phyloP scores from a whole-genome alignment of 2,797 vertebrate species.

The Kryptopterus vitreolus region DNA sequence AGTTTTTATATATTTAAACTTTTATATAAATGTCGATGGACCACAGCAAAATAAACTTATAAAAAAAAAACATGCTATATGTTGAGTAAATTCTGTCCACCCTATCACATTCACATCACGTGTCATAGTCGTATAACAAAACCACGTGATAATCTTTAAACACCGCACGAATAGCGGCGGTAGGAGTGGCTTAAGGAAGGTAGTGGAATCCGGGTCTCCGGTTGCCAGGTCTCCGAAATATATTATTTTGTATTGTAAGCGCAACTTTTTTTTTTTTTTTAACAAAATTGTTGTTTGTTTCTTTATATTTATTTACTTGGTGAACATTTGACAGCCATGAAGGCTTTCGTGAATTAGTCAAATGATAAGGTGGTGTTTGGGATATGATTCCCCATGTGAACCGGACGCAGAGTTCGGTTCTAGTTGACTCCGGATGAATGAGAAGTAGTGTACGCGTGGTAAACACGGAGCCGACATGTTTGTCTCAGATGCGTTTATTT shows the following conservation, averaged over 20 bases:
- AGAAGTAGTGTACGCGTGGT: not conserved
- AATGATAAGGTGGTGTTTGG: fast-evolving
- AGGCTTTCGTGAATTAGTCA: too few relatives aligned
- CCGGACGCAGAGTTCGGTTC: too few relatives aligned
- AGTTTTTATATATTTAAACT: not conserved
- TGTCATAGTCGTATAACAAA: not conserved
- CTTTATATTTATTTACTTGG: too few relatives aligned
- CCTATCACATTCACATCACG: not conserved
- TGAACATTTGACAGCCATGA: not conserved
- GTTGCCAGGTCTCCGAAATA: conserved; percentile 2
- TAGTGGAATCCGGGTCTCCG: not conserved
- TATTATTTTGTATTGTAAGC: too few relatives aligned
- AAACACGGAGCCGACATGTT: not conserved
- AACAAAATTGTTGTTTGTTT: too few relatives aligned
- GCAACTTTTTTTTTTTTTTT: too few relatives aligned
- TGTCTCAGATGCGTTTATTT: not conserved
- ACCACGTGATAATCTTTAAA: not conserved
- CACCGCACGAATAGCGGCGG: not conserved
- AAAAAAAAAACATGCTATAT: not conserved
- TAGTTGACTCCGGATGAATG: not conserved
- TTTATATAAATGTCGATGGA: not conserved
- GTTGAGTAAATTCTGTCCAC: not conserved
- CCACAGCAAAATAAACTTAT: not conserved
- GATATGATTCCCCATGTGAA: too few relatives aligned
- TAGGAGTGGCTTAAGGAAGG: not conserved